phyloP scores from a whole-genome alignment of 2,888 invertebrate genomes.

The Pseudoips prasinana region DNA sequence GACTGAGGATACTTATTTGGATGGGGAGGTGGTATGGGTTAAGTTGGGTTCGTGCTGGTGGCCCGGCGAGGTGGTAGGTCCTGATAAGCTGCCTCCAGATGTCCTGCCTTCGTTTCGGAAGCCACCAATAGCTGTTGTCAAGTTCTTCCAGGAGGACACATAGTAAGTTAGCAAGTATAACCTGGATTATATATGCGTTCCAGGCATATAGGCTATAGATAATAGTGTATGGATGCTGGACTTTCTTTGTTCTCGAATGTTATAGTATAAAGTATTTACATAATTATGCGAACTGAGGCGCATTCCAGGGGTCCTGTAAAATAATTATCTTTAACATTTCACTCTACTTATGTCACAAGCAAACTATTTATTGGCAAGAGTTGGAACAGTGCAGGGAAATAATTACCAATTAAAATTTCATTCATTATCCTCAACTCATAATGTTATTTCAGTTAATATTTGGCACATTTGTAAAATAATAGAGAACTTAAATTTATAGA shows the following conservation, averaged over 20 bases:
- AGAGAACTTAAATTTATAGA: too few species aligned
- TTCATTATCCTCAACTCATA: too few species aligned
- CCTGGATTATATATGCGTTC: conserved; percentile 10
- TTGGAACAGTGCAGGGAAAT: too few species aligned
- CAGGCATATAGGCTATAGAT: neutral
- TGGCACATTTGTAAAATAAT: too few species aligned
- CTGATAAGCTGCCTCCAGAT: conserved; percentile 85
- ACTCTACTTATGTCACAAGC: too few species aligned
- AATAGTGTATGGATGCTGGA: conserved; percentile 4
- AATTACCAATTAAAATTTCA: too few species aligned
- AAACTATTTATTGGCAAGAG: too few species aligned
- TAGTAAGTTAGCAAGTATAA: conserved; percentile 84
- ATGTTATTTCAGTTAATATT: too few species aligned
- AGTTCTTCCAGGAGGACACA: conserved; percentile 92
- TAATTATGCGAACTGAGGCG: conserved; percentile 29
- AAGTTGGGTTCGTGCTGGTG: conserved; percentile 92
- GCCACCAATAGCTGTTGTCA: conserved; percentile 90
- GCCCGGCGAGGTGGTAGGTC: conserved; percentile 89
- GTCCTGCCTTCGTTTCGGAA: conserved; percentile 84
- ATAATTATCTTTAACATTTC: conserved; percentile 9
- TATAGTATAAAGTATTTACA: conserved; percentile 33
- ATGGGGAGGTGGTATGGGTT: conserved; percentile 93
- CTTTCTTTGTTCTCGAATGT: conserved; percentile 32
- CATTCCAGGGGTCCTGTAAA: conserved; percentile 19
- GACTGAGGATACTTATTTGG: conserved; percentile 84